phyloP scores from a whole-genome alignment of 2,888 invertebrate genomes.

The Anoplius nigerrimus region DNA sequence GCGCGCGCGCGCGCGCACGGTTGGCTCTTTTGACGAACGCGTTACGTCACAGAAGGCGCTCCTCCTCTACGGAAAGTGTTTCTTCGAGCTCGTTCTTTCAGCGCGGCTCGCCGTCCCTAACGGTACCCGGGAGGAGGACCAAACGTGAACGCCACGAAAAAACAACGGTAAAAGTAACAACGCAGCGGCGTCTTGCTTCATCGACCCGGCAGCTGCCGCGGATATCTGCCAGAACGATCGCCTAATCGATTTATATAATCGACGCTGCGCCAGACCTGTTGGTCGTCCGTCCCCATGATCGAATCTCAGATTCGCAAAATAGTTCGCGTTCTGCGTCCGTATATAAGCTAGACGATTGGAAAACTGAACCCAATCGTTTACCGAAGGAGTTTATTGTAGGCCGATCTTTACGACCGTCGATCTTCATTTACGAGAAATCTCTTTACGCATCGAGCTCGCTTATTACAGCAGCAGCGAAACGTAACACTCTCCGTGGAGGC shows the following conservation, averaged over 20 bases:
- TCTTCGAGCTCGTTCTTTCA: constrained; percentile 48
- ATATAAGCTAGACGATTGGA: too few relatives aligned
- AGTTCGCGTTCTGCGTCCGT: too few relatives aligned
- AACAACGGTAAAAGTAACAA: constrained; percentile 45
- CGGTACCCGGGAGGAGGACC: constrained; percentile 53
- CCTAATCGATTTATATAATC: not conserved
- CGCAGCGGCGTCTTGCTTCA: not conserved
- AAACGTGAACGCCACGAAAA: constrained; percentile 41
- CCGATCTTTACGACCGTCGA: not conserved
- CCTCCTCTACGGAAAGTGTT: constrained; percentile 51
- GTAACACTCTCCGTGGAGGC: constrained; percentile 7
- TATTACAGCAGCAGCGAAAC: not conserved
- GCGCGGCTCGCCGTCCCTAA: constrained; percentile 47
- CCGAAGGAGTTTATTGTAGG: too few relatives aligned
- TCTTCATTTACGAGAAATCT: not conserved
- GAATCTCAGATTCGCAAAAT: too few relatives aligned
- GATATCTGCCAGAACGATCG: not conserved
- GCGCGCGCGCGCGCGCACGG: not conserved
- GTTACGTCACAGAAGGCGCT: constrained; percentile 50
- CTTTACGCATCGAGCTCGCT: not conserved
- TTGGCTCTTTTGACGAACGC: constrained; percentile 34
- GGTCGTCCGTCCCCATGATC: too few relatives aligned
- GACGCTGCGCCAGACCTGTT: too few relatives aligned
- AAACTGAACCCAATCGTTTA: too few relatives aligned
- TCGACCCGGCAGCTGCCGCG: not conserved